phyloP scores from a whole-genome alignment of 1,140 invertebrate species.

The Caenorhabditis remanei region DNA sequence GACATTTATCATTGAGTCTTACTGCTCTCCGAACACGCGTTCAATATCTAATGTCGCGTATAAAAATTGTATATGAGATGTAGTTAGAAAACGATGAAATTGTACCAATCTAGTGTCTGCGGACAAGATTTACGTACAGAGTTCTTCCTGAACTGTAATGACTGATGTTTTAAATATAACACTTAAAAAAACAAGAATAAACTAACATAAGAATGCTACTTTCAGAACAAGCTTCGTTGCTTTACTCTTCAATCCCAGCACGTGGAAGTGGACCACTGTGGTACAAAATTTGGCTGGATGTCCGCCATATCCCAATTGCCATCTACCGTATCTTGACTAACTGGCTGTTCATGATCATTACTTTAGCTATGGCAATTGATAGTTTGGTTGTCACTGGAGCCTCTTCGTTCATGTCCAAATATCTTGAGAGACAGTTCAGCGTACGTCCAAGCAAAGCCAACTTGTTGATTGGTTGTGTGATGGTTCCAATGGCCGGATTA shows the following conservation, averaged over 20 bases:
- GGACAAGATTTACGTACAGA: not conserved
- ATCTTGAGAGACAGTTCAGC: slow-evolving; percentile 76
- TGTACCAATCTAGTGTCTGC: not conserved
- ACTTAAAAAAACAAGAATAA: too few relatives aligned
- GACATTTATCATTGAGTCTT: too few relatives aligned
- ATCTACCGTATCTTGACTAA: slow-evolving; percentile 75
- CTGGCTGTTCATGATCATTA: slow-evolving; percentile 77
- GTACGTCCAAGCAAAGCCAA: slow-evolving; percentile 77
- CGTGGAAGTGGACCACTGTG: slow-evolving; percentile 72
- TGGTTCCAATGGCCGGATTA: slow-evolving; percentile 71
- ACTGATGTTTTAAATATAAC: not conserved
- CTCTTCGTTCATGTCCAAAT: slow-evolving; percentile 78
- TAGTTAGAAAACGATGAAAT: not conserved
- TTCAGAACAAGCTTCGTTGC: slow-evolving; percentile 60
- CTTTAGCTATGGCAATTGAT: slow-evolving; percentile 77
- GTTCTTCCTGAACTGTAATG: slow-evolving; percentile 8
- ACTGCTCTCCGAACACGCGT: too few relatives aligned
- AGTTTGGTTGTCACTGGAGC: slow-evolving; percentile 77
- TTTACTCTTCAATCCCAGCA: slow-evolving; percentile 50
- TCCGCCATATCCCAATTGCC: slow-evolving; percentile 77
- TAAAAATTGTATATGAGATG: not conserved
- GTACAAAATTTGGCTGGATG: slow-evolving; percentile 77
- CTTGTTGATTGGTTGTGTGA: slow-evolving; percentile 71
- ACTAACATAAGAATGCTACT: not conserved
- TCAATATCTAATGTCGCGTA: too few relatives aligned